These are phyloP conservation scores for Bovichtus variegatus DNA, from an alignment of 2,797 vertebrate species.

Conservation along the genomic window DNA sequence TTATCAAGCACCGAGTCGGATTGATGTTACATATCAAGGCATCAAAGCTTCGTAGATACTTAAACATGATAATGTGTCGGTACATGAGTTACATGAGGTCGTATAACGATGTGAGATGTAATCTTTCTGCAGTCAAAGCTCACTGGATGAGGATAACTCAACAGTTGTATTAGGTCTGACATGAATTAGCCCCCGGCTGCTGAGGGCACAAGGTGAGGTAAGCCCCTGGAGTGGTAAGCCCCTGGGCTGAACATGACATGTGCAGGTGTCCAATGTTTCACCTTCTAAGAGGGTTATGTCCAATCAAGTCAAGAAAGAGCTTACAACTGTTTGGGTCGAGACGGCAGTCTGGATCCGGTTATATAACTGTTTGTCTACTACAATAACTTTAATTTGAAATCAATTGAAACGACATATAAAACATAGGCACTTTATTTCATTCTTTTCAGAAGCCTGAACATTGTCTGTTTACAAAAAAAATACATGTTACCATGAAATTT, in stretches of 20 bases:
- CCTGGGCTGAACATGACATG: constrained; percentile 30
- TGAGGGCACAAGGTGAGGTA: constrained; percentile 46
- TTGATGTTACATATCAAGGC: not conserved
- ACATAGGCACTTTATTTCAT: not conserved
- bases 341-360: constrained; percentile 24
- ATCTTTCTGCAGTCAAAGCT: constrained; percentile 1
- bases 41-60: not conserved
- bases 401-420: not conserved
- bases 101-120: not conserved
- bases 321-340: constrained; percentile 64
- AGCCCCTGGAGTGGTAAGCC: constrained; percentile 50
- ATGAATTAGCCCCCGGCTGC: not conserved
- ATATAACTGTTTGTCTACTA: not conserved
- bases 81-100: too few species aligned
- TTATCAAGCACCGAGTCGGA: constrained; percentile 12
- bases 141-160: not conserved
- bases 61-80: not conserved
- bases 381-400: not conserved
- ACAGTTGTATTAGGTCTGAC: not conserved
- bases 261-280: constrained; percentile 64
- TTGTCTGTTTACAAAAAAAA: too few species aligned
- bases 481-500: not conserved
- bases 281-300: constrained; percentile 80
- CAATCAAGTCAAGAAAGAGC: constrained; percentile 78
- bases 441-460: not conserved